Conservation (phyloP, 2,113 vertebrate genomes). For the Talpa occidentalis region DNA sequence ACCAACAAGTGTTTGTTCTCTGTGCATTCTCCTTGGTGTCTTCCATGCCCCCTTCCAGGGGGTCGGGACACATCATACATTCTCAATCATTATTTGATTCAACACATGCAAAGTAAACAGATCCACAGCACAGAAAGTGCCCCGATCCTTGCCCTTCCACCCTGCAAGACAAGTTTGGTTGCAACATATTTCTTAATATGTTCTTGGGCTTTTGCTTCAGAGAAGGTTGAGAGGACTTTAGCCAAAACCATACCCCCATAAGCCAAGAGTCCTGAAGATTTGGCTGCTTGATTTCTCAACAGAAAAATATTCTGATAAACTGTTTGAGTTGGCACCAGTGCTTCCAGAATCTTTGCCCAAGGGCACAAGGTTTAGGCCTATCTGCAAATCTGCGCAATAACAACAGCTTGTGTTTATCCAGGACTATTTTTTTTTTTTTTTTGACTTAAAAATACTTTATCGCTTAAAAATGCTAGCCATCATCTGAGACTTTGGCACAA, state of each 20-base stretch:
- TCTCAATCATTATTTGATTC: not conserved
- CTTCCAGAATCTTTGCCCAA: not conserved
- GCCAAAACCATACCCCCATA: not conserved
- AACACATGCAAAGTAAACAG: not conserved
- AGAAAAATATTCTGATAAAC: conserved; percentile 53
- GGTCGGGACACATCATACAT: not conserved
- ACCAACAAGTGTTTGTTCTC: not conserved
- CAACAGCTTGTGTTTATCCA: not conserved
- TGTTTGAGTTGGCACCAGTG: not conserved
- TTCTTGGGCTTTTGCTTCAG: not conserved
- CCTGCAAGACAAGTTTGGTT: not conserved
- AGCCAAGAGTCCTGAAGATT: not conserved
- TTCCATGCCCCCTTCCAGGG: not conserved
- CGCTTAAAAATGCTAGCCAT: not conserved
- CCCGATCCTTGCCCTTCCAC: not conserved
- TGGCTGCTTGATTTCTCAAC: conserved; percentile 30
- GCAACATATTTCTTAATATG: not conserved
- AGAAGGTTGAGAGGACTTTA: not conserved
- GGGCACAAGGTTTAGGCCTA: not conserved
- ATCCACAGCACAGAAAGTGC: too few species aligned
- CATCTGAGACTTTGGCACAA: not conserved
- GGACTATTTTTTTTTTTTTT: not conserved
- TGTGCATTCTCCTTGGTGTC: not conserved
- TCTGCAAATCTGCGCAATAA: not conserved
- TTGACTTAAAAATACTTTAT: not conserved